phyloP scores from a whole-genome alignment of 2,113 vertebrate species.

The Lucifuga dentata region DNA sequence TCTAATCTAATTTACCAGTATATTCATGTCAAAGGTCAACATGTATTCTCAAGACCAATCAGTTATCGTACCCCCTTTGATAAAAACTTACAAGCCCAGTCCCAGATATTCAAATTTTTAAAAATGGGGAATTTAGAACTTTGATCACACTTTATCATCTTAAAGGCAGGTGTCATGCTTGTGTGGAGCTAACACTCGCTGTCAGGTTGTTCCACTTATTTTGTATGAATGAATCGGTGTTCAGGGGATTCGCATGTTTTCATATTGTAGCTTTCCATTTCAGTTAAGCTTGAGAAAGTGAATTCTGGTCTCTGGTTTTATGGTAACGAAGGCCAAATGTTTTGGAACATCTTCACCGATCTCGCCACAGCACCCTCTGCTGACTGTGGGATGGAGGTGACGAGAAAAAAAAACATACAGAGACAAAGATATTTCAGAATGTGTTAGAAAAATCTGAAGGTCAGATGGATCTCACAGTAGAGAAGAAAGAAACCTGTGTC shows the following conservation, averaged over 20 bases:
- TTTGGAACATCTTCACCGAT: too few species aligned
- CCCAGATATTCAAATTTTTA: background rate
- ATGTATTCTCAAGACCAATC: background rate
- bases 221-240: too few species aligned
- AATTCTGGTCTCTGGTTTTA: background rate
- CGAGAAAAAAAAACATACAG: too few species aligned
- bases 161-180: too few species aligned
- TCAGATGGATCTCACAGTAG: too few species aligned
- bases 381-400: too few species aligned
- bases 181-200: background rate
- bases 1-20: background rate
- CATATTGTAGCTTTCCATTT: background rate
- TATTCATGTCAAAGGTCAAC: background rate
- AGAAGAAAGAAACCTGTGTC: too few species aligned
- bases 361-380: background rate
- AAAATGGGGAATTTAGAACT: background rate
- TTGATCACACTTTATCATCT: background rate
- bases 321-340: too few species aligned
- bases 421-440: too few species aligned
- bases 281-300: background rate
- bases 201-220: background rate
- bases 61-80: background rate
- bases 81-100: background rate
- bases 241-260: conserved; percentile 6
- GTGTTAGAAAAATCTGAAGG: too few species aligned